Percentiles rank a stretch among this genome's conserved stretches.
Evolutionary conservation across 1,140 invertebrate genomes (phyloP).

Genomic region (Holcopasites calliopsidis): DNA sequence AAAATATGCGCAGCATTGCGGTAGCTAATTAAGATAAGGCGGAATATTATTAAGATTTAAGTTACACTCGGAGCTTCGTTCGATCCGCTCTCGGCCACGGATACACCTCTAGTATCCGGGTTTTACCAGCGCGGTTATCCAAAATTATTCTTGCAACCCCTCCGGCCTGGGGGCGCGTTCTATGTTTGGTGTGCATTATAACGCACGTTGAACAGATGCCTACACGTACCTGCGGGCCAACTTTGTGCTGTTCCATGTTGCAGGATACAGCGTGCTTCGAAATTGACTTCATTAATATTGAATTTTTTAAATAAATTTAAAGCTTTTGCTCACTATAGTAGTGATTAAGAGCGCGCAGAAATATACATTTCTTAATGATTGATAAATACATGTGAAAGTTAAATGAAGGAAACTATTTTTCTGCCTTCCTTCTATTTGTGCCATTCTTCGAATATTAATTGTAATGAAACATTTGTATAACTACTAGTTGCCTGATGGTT

Average conservation of each 20-base stretch:
- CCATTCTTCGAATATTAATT: too few species aligned
- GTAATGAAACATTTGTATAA: too few species aligned
- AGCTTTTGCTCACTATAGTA: too few species aligned
- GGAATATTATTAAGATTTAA: slow-evolving; percentile 49
- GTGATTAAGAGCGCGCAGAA: too few species aligned
- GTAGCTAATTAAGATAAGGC: slow-evolving; percentile 37
- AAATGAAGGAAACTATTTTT: too few species aligned
- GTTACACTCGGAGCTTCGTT: slow-evolving; percentile 16
- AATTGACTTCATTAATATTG: neutral
- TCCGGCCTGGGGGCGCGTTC: slow-evolving; percentile 39
- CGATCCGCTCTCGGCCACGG: slow-evolving; percentile 1
- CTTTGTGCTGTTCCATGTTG: neutral
- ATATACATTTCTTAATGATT: too few species aligned
- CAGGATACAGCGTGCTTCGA: neutral
- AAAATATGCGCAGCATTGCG: slow-evolving; percentile 21
- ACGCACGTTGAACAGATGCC: slow-evolving; percentile 19
- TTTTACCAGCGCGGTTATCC: slow-evolving; percentile 61
- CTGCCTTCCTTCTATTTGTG: too few species aligned
- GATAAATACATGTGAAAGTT: too few species aligned
- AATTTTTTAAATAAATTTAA: too few species aligned
- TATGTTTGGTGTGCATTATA: slow-evolving; percentile 44
- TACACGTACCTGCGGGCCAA: neutral
- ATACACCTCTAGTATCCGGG: slow-evolving; percentile 30
- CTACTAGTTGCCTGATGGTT: too few species aligned
- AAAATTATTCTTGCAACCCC: slow-evolving; percentile 59